phyloP scores from a whole-genome alignment of 2,797 vertebrate species.

The Sphenopsis melanotis region DNA sequence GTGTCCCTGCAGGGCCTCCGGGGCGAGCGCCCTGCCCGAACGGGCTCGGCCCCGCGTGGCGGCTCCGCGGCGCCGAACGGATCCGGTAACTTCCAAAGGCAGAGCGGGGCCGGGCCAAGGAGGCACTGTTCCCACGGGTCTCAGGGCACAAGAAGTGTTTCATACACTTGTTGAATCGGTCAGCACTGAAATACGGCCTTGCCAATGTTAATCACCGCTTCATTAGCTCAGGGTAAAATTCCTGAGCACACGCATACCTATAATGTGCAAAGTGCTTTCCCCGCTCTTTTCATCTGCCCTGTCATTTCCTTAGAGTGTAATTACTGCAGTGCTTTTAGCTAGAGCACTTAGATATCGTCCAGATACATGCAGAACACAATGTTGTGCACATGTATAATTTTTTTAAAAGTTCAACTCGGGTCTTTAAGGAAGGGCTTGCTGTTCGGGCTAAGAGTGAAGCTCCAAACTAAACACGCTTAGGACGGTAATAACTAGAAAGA shows the following conservation, averaged over 20 bases:
- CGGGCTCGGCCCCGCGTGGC: neutral
- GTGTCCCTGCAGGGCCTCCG: fast-evolving
- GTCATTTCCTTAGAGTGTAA: neutral
- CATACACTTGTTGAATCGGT: neutral
- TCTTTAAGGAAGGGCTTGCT: neutral
- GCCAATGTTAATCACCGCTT: neutral
- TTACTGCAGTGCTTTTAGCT: neutral
- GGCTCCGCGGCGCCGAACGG: fast-evolving
- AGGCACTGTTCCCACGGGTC: fast-evolving
- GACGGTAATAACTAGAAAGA: neutral
- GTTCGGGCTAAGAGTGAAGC: neutral
- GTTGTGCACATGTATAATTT: fast-evolving
- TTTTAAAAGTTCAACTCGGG: neutral
- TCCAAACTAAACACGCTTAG: neutral
- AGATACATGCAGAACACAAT: neutral
- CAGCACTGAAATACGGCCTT: fast-evolving
- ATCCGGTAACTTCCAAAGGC: fast-evolving
- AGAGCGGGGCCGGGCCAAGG: neutral
- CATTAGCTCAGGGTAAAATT: neutral
- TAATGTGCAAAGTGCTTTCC: neutral
- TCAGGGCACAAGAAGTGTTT: fast-evolving
- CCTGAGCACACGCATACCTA: fast-evolving
- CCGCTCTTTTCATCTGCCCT: neutral
- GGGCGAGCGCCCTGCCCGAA: neutral
- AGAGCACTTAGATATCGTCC: neutral